Base-by-base conservation (phyloP, 2,888 invertebrate genomes). In the Torymus tubicola region DNA sequence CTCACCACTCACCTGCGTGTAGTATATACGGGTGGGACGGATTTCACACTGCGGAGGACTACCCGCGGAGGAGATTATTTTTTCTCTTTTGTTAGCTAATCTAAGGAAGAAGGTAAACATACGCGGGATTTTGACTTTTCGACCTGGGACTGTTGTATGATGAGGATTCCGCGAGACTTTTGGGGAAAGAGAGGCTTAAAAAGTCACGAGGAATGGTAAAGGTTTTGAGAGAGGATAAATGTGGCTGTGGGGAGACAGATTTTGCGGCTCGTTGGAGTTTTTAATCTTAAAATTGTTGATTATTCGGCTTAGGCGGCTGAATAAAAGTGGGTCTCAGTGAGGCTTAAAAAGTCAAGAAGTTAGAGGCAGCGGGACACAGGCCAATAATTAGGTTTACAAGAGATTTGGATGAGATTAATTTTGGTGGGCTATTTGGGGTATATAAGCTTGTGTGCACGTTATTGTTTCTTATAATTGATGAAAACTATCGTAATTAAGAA, bases 1-100 rank as follows among this genome's bases (percentile, higher is more conserved):
- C 16, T 31, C n/a, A 1, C 21, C 76, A 81, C 73, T 81, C 77
- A 81, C 72, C 77, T 77, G 76, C 63, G 61, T n/a, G n/a, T n/a
- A n/a, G n/a, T n/a, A n/a, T n/a, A n/a, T n/a, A n/a, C 72, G 58
- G 73, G 72, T 50, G 31, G 31, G 31, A 31, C 31, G 31, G 31
- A 8, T 31, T 31, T 31, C 31, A 31, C 31, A 31, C 67, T 55
- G 58, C 53, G 21, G 10, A 1, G 73, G 61, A 31, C 68, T 12
- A 50, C 79, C 67, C 50, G 16, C 67, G 61, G 80, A 14, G 55
- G n/a, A 77, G 80, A 77, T 81, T 81, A 68, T 72, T 64, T 58
- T 72, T 52, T 18, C 50, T 42, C 13, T 65, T 42, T 70, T 24
- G n/a, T 58, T 13, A 12, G 75, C 50, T 0, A 63, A 1, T 14